A percentile compares a stretch with the other conserved stretches of the same genome.
phyloP scores from a whole-genome alignment of 2,888 invertebrate species.

The Agrypnus murinus region DNA sequence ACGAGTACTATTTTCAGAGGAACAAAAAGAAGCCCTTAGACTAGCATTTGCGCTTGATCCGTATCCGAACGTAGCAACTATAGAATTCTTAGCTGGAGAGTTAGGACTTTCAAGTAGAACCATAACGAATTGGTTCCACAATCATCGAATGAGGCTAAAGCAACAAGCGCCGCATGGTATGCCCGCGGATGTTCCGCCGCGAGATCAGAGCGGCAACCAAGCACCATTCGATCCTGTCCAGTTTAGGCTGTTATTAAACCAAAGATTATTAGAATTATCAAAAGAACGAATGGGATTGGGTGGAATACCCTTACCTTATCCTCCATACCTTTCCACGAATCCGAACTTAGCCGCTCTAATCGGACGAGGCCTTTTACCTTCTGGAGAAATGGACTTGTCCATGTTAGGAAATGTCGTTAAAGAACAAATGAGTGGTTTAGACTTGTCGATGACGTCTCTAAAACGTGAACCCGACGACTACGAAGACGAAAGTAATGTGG shows the following conservation, averaged over 20 bases:
- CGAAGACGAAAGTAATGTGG: slow-evolving; percentile 86
- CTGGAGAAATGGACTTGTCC: slow-evolving; percentile 75
- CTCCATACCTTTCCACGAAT: slow-evolving; percentile 85
- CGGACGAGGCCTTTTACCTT: slow-evolving; percentile 78
- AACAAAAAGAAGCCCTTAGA: slow-evolving; percentile 96
- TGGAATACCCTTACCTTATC: slow-evolving; percentile 84
- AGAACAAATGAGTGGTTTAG: slow-evolving; percentile 89
- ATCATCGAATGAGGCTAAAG: slow-evolving; percentile 98
- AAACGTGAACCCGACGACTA: slow-evolving; percentile 86
- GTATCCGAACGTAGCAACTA: slow-evolving; percentile 96
- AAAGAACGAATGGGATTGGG: slow-evolving; percentile 88
- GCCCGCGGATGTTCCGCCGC: slow-evolving; percentile 79
- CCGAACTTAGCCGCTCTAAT: slow-evolving; percentile 85
- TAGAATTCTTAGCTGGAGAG: slow-evolving; percentile 95
- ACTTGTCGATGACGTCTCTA: slow-evolving; percentile 88
- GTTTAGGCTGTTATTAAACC: slow-evolving; percentile 90
- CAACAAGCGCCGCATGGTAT: slow-evolving; percentile 87
- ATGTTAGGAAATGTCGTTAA: slow-evolving; percentile 78
- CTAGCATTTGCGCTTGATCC: slow-evolving; percentile 97
- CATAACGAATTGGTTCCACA: slow-evolving; percentile 99
- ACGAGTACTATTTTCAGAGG: slow-evolving; percentile 96
- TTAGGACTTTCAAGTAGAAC: slow-evolving; percentile 94
- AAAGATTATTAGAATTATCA: slow-evolving; percentile 90
- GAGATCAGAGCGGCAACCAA: slow-evolving; percentile 79
- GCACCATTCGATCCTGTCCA: slow-evolving; percentile 94